Conservation (phyloP, 2,113 vertebrate species). For the Echinops telfairi region DNA sequence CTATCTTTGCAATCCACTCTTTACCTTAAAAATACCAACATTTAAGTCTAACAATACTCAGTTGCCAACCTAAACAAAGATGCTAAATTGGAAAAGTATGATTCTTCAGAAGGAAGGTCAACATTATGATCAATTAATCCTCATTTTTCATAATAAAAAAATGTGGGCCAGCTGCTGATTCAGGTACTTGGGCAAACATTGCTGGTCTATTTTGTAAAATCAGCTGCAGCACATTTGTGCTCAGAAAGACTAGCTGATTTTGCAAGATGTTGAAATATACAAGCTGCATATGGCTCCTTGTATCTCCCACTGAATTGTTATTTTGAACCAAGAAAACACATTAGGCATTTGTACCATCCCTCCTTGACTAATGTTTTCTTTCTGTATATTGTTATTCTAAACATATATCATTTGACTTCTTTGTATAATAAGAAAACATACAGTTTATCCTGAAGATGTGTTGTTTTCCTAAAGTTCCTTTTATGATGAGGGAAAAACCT, state of each 20-base stretch:
- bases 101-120: constrained; percentile 74
- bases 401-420: constrained; percentile 5
- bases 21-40: constrained; percentile 61
- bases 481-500: not conserved
- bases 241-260: constrained; percentile 78
- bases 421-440: not conserved
- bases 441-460: constrained; percentile 5
- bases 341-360: constrained; percentile 47
- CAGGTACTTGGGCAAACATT: constrained; percentile 77
- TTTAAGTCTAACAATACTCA: not conserved
- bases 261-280: constrained; percentile 79
- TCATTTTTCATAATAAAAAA: constrained; percentile 80
- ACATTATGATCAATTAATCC: constrained; percentile 78
- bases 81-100: constrained; percentile 50
- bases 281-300: constrained; percentile 71
- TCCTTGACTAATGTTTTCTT: constrained; percentile 57
- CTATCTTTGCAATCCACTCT: constrained; percentile 34
- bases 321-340: constrained; percentile 65
- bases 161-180: constrained; percentile 82
- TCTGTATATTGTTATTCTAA: constrained; percentile 26
- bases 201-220: constrained; percentile 81
- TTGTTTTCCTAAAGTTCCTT: not conserved
- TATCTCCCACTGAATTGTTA: constrained; percentile 70
- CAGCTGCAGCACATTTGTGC: constrained; percentile 81
- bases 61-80: constrained; percentile 61